These are phyloP conservation scores for Chlorospingus semifuscus DNA, from an alignment of 2,797 vertebrate genomes.

Conservation along the genomic window DNA sequence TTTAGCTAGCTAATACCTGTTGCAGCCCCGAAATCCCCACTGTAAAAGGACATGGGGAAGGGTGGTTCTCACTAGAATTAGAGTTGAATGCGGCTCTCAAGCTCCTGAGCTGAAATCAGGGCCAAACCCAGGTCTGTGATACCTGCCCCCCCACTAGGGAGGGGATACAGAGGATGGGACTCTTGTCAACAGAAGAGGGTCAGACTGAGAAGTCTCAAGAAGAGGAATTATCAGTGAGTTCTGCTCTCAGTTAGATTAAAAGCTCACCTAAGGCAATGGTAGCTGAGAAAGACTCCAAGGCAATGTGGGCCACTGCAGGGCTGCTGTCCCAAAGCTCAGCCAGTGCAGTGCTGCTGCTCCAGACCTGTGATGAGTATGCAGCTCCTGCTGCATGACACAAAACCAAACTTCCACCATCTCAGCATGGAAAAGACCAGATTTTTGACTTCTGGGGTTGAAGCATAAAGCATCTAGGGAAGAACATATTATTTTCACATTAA, in stretches of 20 bases:
- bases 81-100: not conserved
- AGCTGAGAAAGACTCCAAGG: not conserved
- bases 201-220: not conserved
- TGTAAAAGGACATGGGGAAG: not conserved
- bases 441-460: conserved; percentile 14
- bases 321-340: not conserved
- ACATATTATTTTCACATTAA: conserved; percentile 67
- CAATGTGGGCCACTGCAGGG: not conserved
- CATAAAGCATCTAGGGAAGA: conserved; percentile 15
- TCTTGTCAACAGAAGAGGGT: fast-evolving
- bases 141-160: not conserved
- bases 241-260: not conserved
- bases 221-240: not conserved
- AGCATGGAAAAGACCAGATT: not conserved
- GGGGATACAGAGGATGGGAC: not conserved
- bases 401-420: not conserved
- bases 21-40: not conserved
- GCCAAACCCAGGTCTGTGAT: not conserved
- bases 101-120: not conserved
- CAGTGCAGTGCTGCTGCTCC: not conserved
- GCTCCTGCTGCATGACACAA: not conserved
- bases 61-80: not conserved
- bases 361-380: not conserved
- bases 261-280: not conserved
- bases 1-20: not conserved